Evolutionary conservation across 2,113 vertebrate genomes (phyloP).

Genomic region (Trachemys scripta): DNA sequence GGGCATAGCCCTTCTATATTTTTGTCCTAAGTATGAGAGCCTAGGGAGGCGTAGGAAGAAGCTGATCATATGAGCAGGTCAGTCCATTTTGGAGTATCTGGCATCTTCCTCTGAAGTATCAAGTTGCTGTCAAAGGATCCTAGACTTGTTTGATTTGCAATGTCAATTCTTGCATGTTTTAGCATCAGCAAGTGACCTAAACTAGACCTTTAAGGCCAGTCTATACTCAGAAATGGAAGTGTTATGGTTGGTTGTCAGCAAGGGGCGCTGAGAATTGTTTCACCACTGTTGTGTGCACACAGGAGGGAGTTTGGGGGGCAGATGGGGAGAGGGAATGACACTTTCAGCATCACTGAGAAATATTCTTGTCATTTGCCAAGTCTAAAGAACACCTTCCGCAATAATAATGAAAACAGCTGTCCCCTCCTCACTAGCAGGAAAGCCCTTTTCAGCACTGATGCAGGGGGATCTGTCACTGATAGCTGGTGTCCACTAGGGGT

Average conservation of each 20-base stretch:
- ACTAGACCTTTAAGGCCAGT: background rate
- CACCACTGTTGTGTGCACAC: rapidly evolving
- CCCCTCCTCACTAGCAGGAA: background rate
- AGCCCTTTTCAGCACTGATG: background rate
- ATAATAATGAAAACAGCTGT: background rate
- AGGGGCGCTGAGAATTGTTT: background rate
- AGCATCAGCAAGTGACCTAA: background rate
- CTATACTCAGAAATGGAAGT: background rate
- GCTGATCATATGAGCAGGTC: background rate
- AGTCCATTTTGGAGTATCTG: background rate
- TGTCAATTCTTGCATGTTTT: background rate
- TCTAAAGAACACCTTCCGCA: background rate
- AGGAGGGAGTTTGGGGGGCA: background rate
- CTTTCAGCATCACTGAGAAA: background rate
- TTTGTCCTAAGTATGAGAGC: background rate
- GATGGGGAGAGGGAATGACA: background rate
- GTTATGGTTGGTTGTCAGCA: background rate
- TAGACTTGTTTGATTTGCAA: background rate
- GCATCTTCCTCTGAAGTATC: background rate
- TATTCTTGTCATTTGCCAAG: background rate
- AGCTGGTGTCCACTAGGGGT: background rate
- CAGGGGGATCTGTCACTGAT: background rate
- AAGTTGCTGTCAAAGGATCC: background rate
- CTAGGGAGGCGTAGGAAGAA: background rate
- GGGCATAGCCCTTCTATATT: no score